phyloP scores from a whole-genome alignment of 2,113 vertebrate genomes.

The Chloropsis cyanopogon region DNA sequence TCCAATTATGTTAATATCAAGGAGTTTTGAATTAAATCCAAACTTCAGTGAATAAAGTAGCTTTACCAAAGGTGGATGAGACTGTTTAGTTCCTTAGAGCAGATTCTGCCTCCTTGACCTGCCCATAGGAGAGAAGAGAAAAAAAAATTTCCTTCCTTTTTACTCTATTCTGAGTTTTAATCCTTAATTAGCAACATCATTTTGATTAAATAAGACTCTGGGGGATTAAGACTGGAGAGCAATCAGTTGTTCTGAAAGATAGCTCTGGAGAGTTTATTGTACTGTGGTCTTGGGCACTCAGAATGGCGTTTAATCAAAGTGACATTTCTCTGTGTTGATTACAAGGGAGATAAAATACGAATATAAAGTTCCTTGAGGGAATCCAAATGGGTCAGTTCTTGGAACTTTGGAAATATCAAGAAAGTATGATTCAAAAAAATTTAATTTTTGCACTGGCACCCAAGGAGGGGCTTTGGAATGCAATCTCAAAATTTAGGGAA shows the following conservation, averaged over 20 bases:
- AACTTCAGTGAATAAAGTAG: slow-evolving; percentile 58
- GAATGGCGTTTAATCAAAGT: slow-evolving; percentile 80
- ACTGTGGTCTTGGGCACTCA: slow-evolving; percentile 71
- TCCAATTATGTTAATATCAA: slow-evolving; percentile 55
- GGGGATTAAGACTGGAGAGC: slow-evolving; percentile 72
- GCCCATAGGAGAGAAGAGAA: slow-evolving; percentile 46
- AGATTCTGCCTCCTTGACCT: slow-evolving; percentile 73
- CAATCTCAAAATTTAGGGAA: not conserved
- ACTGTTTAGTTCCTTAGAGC: slow-evolving; percentile 31
- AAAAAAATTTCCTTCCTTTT: slow-evolving; percentile 51
- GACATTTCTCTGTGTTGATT: slow-evolving; percentile 79
- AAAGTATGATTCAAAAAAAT: not conserved
- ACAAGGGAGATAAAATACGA: slow-evolving; percentile 71
- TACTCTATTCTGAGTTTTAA: slow-evolving; percentile 70
- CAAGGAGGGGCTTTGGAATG: not conserved
- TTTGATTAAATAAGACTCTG: slow-evolving; percentile 79
- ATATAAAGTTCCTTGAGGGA: slow-evolving; percentile 67
- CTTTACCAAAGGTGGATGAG: slow-evolving; percentile 58
- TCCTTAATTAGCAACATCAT: slow-evolving; percentile 83
- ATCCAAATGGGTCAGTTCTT: slow-evolving; percentile 30
- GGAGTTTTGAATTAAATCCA: slow-evolving; percentile 63
- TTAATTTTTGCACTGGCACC: slow-evolving; percentile 3
- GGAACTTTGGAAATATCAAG: slow-evolving; percentile 7
- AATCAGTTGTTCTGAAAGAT: slow-evolving; percentile 74
- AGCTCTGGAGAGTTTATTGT: slow-evolving; percentile 78